Percentiles rank a stretch among this genome's conserved stretches.
Evolutionary conservation across 2,888 invertebrate genomes (phyloP).

Genomic region (Rotaria socialis): DNA sequence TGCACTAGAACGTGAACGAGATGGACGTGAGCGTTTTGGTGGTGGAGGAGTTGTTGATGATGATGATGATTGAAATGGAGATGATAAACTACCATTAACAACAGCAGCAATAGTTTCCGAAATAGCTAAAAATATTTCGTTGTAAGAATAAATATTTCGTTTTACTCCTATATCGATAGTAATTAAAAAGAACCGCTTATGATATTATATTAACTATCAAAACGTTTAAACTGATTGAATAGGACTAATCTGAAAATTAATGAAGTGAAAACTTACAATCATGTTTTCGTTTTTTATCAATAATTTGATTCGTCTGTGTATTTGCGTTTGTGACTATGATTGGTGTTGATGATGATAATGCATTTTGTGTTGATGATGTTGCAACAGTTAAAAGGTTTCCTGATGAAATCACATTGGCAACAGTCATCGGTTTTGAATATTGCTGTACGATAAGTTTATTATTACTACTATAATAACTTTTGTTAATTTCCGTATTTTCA

Average conservation of each 20-base stretch:
- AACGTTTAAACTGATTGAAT: no score
- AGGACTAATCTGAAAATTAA: not conserved
- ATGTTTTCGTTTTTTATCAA: conserved; percentile 10
- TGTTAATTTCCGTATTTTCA: conserved; percentile 32
- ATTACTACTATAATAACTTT: conserved; percentile 17
- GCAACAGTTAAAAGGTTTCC: not conserved
- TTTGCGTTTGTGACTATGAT: not conserved
- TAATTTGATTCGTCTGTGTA: not conserved
- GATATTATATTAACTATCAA: no score
- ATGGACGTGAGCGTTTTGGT: not conserved
- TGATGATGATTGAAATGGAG: not conserved
- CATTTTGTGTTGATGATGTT: not conserved
- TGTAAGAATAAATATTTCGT: no score
- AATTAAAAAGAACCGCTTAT: no score
- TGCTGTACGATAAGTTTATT: conserved; percentile 16
- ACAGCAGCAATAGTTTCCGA: conserved; percentile 30
- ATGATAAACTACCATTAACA: not conserved
- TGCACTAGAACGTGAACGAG: not conserved
- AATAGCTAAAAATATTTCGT: not conserved
- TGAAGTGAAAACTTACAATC: not conserved
- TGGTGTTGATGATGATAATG: not conserved
- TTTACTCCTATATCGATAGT: no score
- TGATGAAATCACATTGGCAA: not conserved
- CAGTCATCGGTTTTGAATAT: not conserved
- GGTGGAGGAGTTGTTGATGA: not conserved